Evolutionary conservation across 2,888 invertebrate genomes (phyloP), one percentile per base, ranked within the genome.

Genomic region (Ormyrus pomaceus): DNA sequence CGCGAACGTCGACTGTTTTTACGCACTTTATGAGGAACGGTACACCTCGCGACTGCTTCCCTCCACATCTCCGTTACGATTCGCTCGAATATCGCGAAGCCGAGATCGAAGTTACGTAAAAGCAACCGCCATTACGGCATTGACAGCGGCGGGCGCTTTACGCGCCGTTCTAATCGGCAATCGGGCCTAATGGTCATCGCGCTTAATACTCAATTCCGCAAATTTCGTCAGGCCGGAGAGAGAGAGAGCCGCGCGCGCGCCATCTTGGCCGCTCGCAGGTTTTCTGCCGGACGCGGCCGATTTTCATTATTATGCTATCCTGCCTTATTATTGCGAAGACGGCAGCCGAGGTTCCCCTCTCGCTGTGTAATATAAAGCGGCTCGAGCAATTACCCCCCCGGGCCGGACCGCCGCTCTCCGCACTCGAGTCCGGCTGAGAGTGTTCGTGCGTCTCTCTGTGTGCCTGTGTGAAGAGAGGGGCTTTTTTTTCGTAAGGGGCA

Each of bases 221-320:
- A 80, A 80, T 72, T 76, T 76, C 59, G 75, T 13, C 34, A 34
- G 34, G 34, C 34, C 34, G 34, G 4, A 34, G 34, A 34, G 34
- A 34, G 4, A 34, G 4, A 34, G 34, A 34, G 1, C 19, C 34
- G 19, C 46, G 45, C 45, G 8, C 1, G 5, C 51, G 64, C 6
- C 73, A 19, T 61, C 55, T 53, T 68, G 55, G 55, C 68, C 51
- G 65, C 34, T 34, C n/a, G n/a, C 64, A 19, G n/a, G 53, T 48
- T 64, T 73, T 46, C 64, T 46, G 65, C 81, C 81, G 81, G 81
- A 81, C 81, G 76, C 81, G 59, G 45, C 34, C 76, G 79, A 81
- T 81, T 81, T 81, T 79, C 81, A 76, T 81, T 79, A 76, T 72
- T 71, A 69, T 46, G 55, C 70, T 70, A 77, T 74, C 75, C 81